These are phyloP conservation scores for Tragelaphus buxtoni DNA, from an alignment of 2,113 vertebrate genomes.

Conservation along the genomic window DNA sequence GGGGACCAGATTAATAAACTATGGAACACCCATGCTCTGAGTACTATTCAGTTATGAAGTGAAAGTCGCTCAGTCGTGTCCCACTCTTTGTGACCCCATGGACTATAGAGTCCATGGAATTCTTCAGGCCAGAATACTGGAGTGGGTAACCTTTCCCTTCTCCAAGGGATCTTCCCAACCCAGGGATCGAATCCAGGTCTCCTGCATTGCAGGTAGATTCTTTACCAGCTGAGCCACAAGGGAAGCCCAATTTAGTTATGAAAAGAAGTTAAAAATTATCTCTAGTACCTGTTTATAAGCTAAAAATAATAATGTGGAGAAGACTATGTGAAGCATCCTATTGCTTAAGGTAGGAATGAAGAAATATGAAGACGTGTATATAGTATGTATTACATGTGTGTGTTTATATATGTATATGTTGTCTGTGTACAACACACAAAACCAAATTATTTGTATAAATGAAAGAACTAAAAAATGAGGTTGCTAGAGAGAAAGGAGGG, in stretches of 20 bases:
- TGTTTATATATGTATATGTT: background rate
- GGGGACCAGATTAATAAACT: background rate
- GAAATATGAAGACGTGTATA: background rate
- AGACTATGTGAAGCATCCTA: background rate
- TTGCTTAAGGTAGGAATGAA: background rate
- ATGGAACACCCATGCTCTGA: background rate
- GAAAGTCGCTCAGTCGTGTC: rapidly evolving
- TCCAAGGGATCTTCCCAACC: background rate
- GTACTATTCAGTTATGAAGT: background rate
- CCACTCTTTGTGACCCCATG: rapidly evolving
- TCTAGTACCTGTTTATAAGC: background rate
- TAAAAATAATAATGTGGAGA: background rate
- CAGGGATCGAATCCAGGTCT: background rate
- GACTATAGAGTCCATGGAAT: background rate
- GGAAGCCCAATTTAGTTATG: background rate
- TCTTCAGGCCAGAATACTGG: background rate
- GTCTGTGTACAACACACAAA: background rate
- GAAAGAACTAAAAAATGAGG: background rate
- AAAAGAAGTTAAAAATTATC: background rate
- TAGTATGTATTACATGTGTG: background rate
- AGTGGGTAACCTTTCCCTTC: background rate
- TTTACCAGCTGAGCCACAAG: background rate
- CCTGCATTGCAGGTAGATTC: background rate
- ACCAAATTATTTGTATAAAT: background rate
- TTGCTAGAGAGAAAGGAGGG: background rate